Conservation (phyloP, 2,113 vertebrate species). For the Catharus bicknelli region DNA sequence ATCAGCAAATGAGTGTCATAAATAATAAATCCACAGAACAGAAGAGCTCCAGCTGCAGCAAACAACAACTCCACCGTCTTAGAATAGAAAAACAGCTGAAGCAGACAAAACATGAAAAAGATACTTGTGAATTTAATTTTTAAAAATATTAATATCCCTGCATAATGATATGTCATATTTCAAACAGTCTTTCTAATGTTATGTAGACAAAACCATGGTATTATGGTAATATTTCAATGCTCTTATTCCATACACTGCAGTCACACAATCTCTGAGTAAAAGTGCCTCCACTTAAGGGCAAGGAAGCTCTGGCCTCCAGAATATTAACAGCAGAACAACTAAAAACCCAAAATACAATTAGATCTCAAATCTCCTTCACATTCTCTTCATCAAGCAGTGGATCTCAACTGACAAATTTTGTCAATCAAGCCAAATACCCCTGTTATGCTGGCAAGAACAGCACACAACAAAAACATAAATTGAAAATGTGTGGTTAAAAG, state of each 20-base stretch:
- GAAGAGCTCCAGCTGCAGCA: slow-evolving; percentile 83
- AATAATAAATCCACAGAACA: slow-evolving; percentile 97
- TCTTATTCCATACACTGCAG: neutral
- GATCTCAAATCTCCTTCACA: neutral
- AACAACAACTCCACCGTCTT: slow-evolving; percentile 82
- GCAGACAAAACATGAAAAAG: slow-evolving; percentile 15
- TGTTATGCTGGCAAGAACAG: neutral
- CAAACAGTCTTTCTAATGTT: neutral
- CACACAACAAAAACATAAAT: neutral
- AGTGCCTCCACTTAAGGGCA: neutral
- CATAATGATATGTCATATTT: neutral
- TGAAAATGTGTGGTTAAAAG: neutral
- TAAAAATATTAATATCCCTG: neutral
- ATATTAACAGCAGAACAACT: neutral
- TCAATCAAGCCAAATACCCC: neutral
- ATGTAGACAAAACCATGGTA: neutral
- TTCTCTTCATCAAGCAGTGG: neutral
- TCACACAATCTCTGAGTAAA: neutral
- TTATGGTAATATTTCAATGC: neutral
- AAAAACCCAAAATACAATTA: neutral
- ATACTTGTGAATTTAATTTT: neutral
- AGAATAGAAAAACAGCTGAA: slow-evolving; percentile 88
- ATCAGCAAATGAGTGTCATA: slow-evolving; percentile 92
- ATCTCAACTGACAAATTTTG: neutral
- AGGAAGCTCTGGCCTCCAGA: neutral